Base-by-base conservation (phyloP, 2,888 invertebrate species). In the Patella caerulea region DNA sequence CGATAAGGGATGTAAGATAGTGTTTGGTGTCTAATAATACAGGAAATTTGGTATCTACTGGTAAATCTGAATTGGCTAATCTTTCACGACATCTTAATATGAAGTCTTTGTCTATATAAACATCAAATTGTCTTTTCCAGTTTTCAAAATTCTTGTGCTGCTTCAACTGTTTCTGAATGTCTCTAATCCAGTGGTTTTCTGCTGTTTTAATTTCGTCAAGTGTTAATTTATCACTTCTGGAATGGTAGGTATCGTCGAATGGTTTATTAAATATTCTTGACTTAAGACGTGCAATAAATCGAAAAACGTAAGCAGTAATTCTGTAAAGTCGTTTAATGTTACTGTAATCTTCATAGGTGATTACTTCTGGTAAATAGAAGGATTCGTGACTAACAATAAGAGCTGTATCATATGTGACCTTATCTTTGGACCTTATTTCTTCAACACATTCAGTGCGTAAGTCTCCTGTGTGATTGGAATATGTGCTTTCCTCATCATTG, bases 21-120 rank as follows among this genome's bases (percentile, higher is more conserved):
- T 15, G 59, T 9, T 59, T 17, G 19, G 59, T n/a, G 19, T 59
- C 59, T 59, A 59, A 59, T 59, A 59, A 59, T 17, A 59, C 11
- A 59, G 59, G 59, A 59, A 59, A 59, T 59, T 59, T 59, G 14
- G 59, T 15, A 59, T 15, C 19, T 17, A n/a, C 59, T 59, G 59
- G 59, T 59, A 59, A 59, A 59, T 19, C 19, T 59, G 59, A 59
- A 59, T 59, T 59, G 59, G 59, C 59, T 59, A 59, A 59, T 59
- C 59, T 59, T 59, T 19, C 59, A n/a, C 59, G 59, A 59, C 59
- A 15, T 19, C 59, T 59, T 19, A 59, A 59, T n/a, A 59, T 59
- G 9, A n/a, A 19, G 17, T 17, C 59, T n/a, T 59, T 19, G 19
- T 59, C 59, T 59, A n/a, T 19, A 19, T 59, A 59, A 59, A 59